Base-by-base conservation (phyloP, 2,797 vertebrate genomes). In the Prunella strophiata region DNA sequence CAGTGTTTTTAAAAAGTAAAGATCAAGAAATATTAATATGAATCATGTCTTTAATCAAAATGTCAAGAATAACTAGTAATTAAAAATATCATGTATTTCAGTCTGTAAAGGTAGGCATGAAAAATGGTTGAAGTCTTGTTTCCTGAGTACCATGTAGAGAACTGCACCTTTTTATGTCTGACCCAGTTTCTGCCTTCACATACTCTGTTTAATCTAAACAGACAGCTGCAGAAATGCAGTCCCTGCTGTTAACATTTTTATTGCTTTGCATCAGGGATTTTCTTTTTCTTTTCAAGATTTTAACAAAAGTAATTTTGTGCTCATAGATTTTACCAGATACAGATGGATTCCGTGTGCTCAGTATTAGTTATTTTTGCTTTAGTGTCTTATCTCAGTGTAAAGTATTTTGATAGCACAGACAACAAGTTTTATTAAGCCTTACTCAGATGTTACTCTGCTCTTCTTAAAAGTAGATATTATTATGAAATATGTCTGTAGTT, bases 131-230 rank as follows among this genome's bases (percentile, higher is more conserved):
- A 71, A 40, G 27, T 66, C 34, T 8, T 55, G 9, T 91, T 90
- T 78, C 32, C 32, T 50, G n/a, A 57, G 45, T 52, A 16, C 38
- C 4, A 2, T 16, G 7, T 23, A 61, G 42, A 67, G 63, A 86
- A 68, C 55, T 73, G 30, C 61, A 63, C 32, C n/a, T 91, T 92
- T 88, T 92, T 67, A 40, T 2, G 1, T 88, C 34, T 13, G n/a
- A 57, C 83, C 43, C 45, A 72, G 18, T 79, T 89, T 92, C 66
- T 68, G 51, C 74, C 58, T 87, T 89, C 40, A 27, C 29, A 3
- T 91, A 15, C n/a, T 92, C 23, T 88, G 15, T 80, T 92, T 87
- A 92, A 61, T 83, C 26, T 74, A 52, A 88, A 88, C 42, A 89
- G 83, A 89, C 65, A 86, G n/a, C 48, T 92, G 12, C 48, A 89